Conservation (phyloP, 2,797 vertebrate species). For the Bryconaethiops microstoma region DNA sequence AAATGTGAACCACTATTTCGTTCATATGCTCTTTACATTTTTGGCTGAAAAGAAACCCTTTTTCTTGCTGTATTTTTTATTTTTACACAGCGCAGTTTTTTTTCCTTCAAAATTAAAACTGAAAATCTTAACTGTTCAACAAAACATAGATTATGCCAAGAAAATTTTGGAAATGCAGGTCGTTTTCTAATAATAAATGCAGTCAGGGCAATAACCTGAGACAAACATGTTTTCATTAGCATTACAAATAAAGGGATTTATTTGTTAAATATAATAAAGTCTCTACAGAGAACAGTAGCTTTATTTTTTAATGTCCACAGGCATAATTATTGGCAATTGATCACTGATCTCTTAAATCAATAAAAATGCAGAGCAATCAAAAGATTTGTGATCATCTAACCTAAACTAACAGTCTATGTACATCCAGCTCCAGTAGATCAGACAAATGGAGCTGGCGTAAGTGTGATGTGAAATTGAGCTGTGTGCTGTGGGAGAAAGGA, state of each 20-base stretch:
- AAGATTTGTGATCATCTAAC: not conserved
- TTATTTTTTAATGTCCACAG: not conserved
- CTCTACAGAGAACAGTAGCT: not conserved
- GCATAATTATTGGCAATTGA: not conserved
- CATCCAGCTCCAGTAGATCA: not conserved
- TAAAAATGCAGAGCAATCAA: not conserved
- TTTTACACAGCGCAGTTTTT: not conserved
- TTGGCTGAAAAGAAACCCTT: not conserved
- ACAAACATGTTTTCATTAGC: not conserved
- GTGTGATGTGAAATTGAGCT: not conserved
- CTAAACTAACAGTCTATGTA: not conserved
- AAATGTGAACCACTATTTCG: not conserved
- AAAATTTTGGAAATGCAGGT: too few relatives aligned
- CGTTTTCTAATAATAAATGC: too few relatives aligned
- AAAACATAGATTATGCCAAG: not conserved
- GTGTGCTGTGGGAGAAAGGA: not conserved
- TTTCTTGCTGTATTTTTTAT: not conserved
- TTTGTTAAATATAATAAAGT: not conserved
- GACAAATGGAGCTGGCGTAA: not conserved
- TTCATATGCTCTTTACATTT: conserved; percentile 35
- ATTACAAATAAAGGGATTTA: not conserved
- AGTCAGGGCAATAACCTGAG: not conserved
- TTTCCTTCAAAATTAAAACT: not conserved
- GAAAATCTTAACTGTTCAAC: not conserved
- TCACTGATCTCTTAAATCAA: not conserved